Base-by-base conservation (phyloP, 2,888 invertebrate species). In the Sphecodes monilicornis region DNA sequence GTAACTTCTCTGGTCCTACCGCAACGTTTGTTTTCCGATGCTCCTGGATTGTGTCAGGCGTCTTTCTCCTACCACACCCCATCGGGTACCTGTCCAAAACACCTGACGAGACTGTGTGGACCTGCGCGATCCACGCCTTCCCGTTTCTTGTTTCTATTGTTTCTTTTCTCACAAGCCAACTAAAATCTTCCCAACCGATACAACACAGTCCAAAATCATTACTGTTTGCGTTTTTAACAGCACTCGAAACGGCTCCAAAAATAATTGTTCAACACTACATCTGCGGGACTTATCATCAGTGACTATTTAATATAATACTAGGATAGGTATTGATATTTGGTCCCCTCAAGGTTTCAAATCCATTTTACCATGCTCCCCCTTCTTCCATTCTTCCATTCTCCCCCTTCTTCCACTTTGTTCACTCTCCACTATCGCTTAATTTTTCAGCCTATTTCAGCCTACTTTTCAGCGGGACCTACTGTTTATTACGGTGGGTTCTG, bases 1-100 rank as follows among this genome's bases (percentile, higher is more conserved):
- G 80, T 89, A 91, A 91, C 80, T 74, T 85, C 80, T 82, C 73
- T 78, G 70, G 88, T 90, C 91, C 89, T 90, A 91, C 91, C 91
- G 73, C 80, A 90, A 88, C 74, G 66, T 87, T 86, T 80, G 74
- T 82, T 85, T 82, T 71, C 16, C 74, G 69, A 50, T 80, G 72
- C 79, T 82, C 79, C 78, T 78, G 75, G 72, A 74, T 76, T 60
- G 72, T 66, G 18, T 29, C 50, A 50, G 68, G 26, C 78, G 71
- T 79, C 84, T 41, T 54, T 76, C 80, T 78, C 78, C 32, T 74
- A 78, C 68, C 78, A 66, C 84, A 85, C 74, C 36, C 72, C 39
- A 22, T 76, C 76, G 68, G 32, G 36, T 76, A 82, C 71, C 82
- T 89, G 81, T 71, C 72, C 78, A 60, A 79, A 83, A 76, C 75